These are phyloP conservation scores for Acanthurus lineatus DNA, from an alignment of 2,797 vertebrate species.

Conservation along the genomic window DNA sequence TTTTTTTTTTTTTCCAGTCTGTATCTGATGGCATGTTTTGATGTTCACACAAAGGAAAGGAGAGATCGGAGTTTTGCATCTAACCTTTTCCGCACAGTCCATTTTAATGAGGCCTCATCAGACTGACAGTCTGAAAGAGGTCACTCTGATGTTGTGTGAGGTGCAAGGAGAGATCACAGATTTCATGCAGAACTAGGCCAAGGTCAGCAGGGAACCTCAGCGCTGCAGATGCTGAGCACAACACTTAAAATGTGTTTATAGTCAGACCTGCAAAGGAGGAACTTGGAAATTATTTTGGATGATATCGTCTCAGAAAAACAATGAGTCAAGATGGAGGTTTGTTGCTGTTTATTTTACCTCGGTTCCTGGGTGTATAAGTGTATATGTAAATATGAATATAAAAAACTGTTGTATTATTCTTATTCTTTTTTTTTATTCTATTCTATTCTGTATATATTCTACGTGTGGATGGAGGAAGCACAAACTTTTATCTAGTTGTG, in stretches of 20 bases:
- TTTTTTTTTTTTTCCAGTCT: not conserved
- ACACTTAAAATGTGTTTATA: slow-evolving; percentile 45
- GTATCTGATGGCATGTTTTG: slow-evolving; percentile 42
- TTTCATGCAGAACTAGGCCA: slow-evolving; percentile 70
- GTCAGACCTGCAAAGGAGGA: slow-evolving; percentile 25
- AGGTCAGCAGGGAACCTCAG: slow-evolving; percentile 63
- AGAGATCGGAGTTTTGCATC: slow-evolving; percentile 46
- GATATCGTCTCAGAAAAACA: slow-evolving; percentile 6
- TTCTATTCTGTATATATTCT: too few relatives aligned
- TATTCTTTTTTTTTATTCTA: too few relatives aligned
- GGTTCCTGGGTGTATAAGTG: too few relatives aligned
- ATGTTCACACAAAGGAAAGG: slow-evolving; percentile 48
- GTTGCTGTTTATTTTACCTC: not conserved
- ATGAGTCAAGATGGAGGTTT: not conserved
- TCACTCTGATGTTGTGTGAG: slow-evolving; percentile 60
- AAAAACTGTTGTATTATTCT: too few relatives aligned
- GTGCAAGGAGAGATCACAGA: slow-evolving; percentile 66
- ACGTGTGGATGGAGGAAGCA: too few relatives aligned
- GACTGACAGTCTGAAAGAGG: slow-evolving; percentile 70
- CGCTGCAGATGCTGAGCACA: slow-evolving; percentile 50
- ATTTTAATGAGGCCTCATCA: slow-evolving; percentile 83
- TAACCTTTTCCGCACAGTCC: slow-evolving; percentile 51
- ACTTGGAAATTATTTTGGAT: slow-evolving; percentile 37
- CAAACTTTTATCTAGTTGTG: too few relatives aligned
- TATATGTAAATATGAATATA: too few relatives aligned